Conservation (phyloP, 23 tunicate genomes). For the Oikopleura albicans region DNA sequence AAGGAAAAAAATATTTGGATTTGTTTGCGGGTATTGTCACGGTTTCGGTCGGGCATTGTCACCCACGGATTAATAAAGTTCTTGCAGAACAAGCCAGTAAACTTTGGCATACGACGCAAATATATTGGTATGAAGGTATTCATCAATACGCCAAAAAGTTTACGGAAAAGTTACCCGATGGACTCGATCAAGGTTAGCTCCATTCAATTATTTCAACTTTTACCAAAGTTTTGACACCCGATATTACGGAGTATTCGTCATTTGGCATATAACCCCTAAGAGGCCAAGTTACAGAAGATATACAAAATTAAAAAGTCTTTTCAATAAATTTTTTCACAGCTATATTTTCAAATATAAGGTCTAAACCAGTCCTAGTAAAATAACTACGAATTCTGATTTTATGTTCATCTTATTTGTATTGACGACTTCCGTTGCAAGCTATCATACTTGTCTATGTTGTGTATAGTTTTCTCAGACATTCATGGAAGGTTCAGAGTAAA, state of each 20-base stretch:
- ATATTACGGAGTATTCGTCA: not conserved
- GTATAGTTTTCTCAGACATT: too few relatives aligned
- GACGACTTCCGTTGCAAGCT: too few relatives aligned
- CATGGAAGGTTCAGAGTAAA: too few relatives aligned
- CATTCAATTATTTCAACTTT: not conserved
- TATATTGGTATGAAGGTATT: constrained; percentile 46
- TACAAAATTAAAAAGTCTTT: too few relatives aligned
- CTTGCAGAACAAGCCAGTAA: constrained; percentile 30
- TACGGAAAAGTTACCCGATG: constrained; percentile 47
- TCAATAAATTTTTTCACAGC: too few relatives aligned
- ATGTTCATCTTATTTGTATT: too few relatives aligned
- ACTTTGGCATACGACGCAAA: constrained; percentile 80
- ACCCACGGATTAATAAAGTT: constrained; percentile 40
- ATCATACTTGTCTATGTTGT: too few relatives aligned
- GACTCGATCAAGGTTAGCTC: constrained; percentile 35
- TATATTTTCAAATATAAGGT: too few relatives aligned
- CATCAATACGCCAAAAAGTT: constrained; percentile 80
- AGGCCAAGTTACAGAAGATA: too few relatives aligned
- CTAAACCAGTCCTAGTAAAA: too few relatives aligned
- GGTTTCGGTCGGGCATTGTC: constrained; percentile 90
- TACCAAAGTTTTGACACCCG: not conserved
- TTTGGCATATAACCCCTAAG: not conserved
- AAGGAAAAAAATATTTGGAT: constrained; percentile 64
- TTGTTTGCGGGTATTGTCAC: constrained; percentile 86
- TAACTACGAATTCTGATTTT: too few relatives aligned